A percentile compares a stretch with the other conserved stretches of the same genome.
Conservation (phyloP, 2,888 invertebrate genomes). For the Miltochrista miniata region DNA sequence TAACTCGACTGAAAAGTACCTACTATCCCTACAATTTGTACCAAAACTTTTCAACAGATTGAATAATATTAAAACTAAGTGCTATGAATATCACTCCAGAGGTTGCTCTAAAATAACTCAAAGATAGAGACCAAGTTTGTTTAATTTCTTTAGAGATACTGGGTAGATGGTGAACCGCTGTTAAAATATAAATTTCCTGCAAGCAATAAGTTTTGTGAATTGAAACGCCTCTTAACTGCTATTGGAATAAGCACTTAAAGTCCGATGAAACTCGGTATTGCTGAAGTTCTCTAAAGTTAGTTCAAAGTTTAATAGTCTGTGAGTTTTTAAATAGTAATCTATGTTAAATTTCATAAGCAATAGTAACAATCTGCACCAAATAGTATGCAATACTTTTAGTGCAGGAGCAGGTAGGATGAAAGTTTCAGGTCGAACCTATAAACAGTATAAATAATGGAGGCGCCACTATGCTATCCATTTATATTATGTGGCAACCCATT, state of each 20-base stretch:
- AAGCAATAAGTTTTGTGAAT: background rate
- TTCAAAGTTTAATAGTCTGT: background rate
- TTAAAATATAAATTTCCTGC: background rate
- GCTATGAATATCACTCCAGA: background rate
- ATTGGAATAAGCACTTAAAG: slow-evolving; percentile 1
- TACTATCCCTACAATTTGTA: too few species aligned
- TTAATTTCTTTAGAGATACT: background rate
- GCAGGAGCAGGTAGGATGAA: too few species aligned
- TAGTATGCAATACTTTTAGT: too few species aligned
- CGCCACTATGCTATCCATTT: too few species aligned
- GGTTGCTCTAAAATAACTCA: background rate
- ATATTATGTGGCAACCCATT: too few species aligned
- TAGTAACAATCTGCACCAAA: background rate
- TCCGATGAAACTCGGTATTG: background rate
- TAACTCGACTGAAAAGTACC: too few species aligned
- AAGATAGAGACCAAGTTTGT: background rate
- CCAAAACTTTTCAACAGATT: too few species aligned
- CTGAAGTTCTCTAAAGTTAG: background rate
- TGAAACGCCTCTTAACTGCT: background rate
- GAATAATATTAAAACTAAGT: background rate
- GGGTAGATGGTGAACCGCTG: background rate
- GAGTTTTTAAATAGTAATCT: background rate
- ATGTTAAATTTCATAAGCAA: too few species aligned
- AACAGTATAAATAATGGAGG: too few species aligned
- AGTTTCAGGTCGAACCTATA: too few species aligned